Percentiles rank a stretch among this genome's conserved stretches.
phyloP scores from a whole-genome alignment of 2,113 vertebrate species.

The Otolemur garnettii region DNA sequence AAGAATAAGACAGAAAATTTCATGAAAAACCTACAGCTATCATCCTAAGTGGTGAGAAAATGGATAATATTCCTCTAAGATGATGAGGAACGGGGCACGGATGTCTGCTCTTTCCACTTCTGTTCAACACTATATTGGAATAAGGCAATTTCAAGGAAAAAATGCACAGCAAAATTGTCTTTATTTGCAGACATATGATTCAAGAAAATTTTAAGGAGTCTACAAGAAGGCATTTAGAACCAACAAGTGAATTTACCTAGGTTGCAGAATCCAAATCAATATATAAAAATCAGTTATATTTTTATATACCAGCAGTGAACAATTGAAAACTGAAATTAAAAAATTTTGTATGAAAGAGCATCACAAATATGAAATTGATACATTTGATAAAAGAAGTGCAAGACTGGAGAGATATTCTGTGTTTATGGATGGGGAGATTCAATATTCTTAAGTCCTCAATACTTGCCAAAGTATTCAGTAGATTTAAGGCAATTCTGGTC shows the following conservation, averaged over 20 bases:
- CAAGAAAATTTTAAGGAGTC: constrained; percentile 20
- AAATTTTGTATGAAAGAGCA: neutral
- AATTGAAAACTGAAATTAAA: constrained; percentile 24
- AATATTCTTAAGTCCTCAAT: neutral
- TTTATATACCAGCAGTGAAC: neutral
- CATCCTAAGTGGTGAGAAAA: neutral
- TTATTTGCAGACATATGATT: neutral
- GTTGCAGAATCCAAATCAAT: neutral
- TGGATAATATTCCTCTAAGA: neutral
- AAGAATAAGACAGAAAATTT: neutral
- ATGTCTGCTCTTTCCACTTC: neutral
- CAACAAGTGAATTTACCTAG: neutral
- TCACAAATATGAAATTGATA: neutral
- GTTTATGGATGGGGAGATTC: neutral
- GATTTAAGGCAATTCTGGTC: neutral
- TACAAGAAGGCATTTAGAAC: neutral
- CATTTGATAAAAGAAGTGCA: neutral
- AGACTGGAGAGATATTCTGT: neutral
- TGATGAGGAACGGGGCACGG: neutral
- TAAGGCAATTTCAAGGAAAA: constrained; percentile 8
- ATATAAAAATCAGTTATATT: neutral
- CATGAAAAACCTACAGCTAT: neutral
- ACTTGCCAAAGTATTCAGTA: constrained; percentile 3
- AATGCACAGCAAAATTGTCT: neutral
- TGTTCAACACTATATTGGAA: neutral